Evolutionary conservation across 2,797 vertebrate genomes (phyloP).

Genomic region (Enteromius mattozi): DNA sequence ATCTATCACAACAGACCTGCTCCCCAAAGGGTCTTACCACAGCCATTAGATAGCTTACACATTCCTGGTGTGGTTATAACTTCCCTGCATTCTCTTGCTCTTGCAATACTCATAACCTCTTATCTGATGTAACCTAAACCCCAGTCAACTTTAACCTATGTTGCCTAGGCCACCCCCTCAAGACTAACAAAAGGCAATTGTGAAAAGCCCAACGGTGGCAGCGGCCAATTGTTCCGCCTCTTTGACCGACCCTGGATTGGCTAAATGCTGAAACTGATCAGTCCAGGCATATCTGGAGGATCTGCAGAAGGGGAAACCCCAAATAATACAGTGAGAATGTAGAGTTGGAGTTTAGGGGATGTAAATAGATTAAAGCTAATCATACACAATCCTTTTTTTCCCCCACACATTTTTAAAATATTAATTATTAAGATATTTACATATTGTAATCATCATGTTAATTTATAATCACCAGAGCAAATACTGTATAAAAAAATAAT

Average conservation of each 20-base stretch:
- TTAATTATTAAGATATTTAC: not conserved
- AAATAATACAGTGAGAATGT: slow-evolving; percentile 30
- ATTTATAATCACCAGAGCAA: not conserved
- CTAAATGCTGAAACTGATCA: slow-evolving; percentile 65
- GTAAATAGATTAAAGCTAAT: not conserved
- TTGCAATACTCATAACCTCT: slow-evolving; percentile 80
- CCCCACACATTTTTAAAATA: not conserved
- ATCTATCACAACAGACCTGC: slow-evolving; percentile 27
- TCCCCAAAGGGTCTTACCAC: slow-evolving; percentile 34
- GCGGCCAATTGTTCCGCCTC: slow-evolving; percentile 61
- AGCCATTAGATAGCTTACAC: slow-evolving; percentile 77
- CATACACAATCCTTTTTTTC: not conserved
- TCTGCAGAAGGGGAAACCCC: slow-evolving; percentile 60
- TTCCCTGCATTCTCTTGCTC: slow-evolving; percentile 72
- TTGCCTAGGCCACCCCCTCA: slow-evolving; percentile 65
- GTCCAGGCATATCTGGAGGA: slow-evolving; percentile 55
- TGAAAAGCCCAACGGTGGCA: slow-evolving; percentile 79
- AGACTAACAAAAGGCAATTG: slow-evolving; percentile 82
- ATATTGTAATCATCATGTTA: not conserved
- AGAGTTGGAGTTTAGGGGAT: slow-evolving; percentile 44
- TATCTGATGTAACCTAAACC: slow-evolving; percentile 86
- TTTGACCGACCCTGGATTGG: slow-evolving; percentile 7
- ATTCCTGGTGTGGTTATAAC: slow-evolving; percentile 81
- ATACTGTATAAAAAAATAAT: not conserved
- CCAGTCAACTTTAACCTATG: slow-evolving; percentile 82